Evolutionary conservation across 2,888 invertebrate species (phyloP).

Genomic region (Lasioglossum vierecki): DNA sequence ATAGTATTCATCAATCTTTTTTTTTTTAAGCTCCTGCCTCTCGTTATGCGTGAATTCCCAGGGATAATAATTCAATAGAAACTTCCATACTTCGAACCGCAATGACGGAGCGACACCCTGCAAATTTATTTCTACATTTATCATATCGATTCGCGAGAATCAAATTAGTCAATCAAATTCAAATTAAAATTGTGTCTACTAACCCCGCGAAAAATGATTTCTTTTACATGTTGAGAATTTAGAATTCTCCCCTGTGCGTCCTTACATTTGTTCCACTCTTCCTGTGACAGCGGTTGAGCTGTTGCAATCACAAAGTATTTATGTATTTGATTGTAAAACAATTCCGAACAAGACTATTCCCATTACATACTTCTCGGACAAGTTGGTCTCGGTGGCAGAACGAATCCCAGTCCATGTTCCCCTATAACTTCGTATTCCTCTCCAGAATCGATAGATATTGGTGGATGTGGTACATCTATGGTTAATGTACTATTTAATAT

Average conservation of each 20-base stretch:
- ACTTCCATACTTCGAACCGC: conserved; percentile 96
- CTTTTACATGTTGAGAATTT: conserved; percentile 91
- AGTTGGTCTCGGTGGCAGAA: conserved; percentile 89
- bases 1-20: conserved; percentile 94
- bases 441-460: conserved; percentile 84
- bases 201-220: conserved; percentile 96
- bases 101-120: conserved; percentile 92
- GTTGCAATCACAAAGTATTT: conserved; percentile 74
- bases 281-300: conserved; percentile 89
- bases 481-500: conserved; percentile 85
- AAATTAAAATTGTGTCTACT: conserved; percentile 76
- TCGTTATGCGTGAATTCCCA: conserved; percentile 92
- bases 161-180: background rate
- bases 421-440: conserved; percentile 90
- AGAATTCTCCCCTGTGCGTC: conserved; percentile 92
- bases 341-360: background rate
- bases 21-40: conserved; percentile 88
- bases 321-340: background rate
- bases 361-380: conserved; percentile 77
- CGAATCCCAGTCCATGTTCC: conserved; percentile 85
- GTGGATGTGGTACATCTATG: conserved; percentile 73
- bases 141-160: background rate
- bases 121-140: conserved; percentile 6
- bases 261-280: conserved; percentile 93
- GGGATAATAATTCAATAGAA: conserved; percentile 93